Evolutionary conservation across 2,113 vertebrate genomes (phyloP).

Genomic region (Paracanthobrama guichenoti): DNA sequence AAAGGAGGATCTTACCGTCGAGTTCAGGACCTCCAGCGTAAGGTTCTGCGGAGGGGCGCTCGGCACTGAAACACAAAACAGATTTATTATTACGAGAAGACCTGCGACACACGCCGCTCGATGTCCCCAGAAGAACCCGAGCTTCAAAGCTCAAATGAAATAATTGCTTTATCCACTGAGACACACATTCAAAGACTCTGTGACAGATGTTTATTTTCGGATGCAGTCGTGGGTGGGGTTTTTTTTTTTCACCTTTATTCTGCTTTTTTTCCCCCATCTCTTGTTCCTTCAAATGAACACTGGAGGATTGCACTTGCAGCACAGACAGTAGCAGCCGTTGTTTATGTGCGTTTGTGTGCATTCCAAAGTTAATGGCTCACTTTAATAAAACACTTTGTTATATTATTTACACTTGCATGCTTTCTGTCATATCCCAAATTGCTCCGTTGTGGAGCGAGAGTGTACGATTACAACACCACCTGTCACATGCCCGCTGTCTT

Average conservation of each 20-base stretch:
- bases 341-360: background rate
- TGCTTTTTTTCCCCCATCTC: background rate
- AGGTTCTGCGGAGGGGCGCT: conserved; percentile 94
- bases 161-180: background rate
- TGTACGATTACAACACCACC: conserved; percentile 25
- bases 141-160: background rate
- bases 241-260: background rate
- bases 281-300: background rate
- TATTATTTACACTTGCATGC: background rate
- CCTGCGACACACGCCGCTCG: too few species aligned
- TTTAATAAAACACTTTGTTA: conserved; percentile 23
- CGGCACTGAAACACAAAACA: conserved; percentile 79
- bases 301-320: background rate
- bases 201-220: background rate
- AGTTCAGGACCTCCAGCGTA: conserved; percentile 93
- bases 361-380: background rate
- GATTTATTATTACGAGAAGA: background rate
- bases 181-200: background rate
- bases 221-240: background rate
- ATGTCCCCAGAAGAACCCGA: too few species aligned
- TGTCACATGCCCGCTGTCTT: conserved; percentile 10
- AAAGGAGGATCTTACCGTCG: conserved; percentile 80
- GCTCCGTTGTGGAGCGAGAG: background rate
- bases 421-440: background rate
- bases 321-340: background rate